Conservation (phyloP, 1,140 invertebrate genomes). For the Drosophila ogumai region DNA sequence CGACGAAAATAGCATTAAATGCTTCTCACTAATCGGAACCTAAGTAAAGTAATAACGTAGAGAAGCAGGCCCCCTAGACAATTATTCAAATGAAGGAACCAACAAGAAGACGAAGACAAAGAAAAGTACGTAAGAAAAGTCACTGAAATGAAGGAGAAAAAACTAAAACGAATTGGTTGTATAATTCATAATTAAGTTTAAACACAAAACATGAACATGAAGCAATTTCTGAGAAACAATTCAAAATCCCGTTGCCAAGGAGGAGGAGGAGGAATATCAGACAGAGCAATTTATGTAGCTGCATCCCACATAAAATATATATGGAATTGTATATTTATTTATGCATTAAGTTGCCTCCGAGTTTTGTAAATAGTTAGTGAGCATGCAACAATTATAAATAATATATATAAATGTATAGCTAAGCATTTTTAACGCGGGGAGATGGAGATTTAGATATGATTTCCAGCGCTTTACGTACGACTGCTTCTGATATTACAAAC, state of each 20-base stretch:
- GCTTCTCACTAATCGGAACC: conserved; percentile 67
- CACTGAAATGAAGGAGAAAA: conserved; percentile 11
- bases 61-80: conserved; percentile 59
- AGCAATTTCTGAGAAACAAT: conserved; percentile 58
- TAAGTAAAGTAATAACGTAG: conserved; percentile 67
- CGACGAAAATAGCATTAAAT: conserved; percentile 79
- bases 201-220: conserved; percentile 10
- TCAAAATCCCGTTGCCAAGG: conserved; percentile 66
- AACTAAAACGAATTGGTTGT: conserved; percentile 41
- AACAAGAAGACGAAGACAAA: conserved; percentile 16
- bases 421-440: conserved; percentile 64
- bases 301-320: conserved; percentile 43
- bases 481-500: conserved; percentile 67
- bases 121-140: conserved; percentile 23
- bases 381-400: conserved; percentile 25
- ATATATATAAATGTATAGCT: conserved; percentile 61
- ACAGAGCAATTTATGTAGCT: conserved; percentile 41
- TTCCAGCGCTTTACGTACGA: conserved; percentile 71
- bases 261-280: conserved; percentile 24
- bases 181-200: conserved; percentile 62
- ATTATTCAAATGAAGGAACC: conserved; percentile 62
- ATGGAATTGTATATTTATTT: conserved; percentile 44
- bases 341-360: conserved; percentile 10
- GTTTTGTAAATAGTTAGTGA: conserved; percentile 47
- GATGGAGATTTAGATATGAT: conserved; percentile 26